Base-by-base conservation (phyloP, 92 coral and sea anemone species). In the Plumapathes pennacea region DNA sequence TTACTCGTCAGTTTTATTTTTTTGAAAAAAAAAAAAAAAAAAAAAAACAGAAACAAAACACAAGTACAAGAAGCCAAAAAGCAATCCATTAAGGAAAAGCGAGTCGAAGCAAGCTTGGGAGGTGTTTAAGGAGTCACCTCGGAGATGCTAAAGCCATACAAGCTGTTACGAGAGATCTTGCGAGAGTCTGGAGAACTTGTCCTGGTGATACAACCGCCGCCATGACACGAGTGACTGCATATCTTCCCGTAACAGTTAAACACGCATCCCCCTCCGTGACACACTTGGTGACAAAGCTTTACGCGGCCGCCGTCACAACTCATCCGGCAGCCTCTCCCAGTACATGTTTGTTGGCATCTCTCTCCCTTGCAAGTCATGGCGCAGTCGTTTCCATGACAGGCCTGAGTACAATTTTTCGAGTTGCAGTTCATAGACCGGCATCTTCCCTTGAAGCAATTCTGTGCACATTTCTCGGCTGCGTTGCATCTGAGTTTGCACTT, bases 371-470 rank as follows among this genome's bases (percentile, higher is more conserved):
- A 80, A 41, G 58, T 50, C 86, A 80, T 80, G 19, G 32, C 46
- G 61, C 86, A 80, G 4, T 58, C 76, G n/a, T 80, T 80, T 10
- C 60, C 63, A 11, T 80, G 80, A 32, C 86, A 80, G 31, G 64
- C 23, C 60, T 80, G 86, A n/a, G 67, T 80, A 38, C 86, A 80
- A 46, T 64, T 80, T 46, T 62, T 71, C 14, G 81, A 60, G 41
- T 64, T 45, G 54, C 86, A 80, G 38, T 80, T 80, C 86, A 80
- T 80, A n/a, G n/a, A n/a, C 36, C 54, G 64, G 52, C 86, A 80
- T 32, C 64, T 56, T 0, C 68, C 55, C 20, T 80, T 80, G 42
- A 80, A 52, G 57, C 86, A 80, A 34, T 62, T 80, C 34, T 80
- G 86, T 7, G 45, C 78, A 33, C 86, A 80, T 0, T 59, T 39